Evolutionary conservation across 2,888 invertebrate genomes (phyloP), one percentile per base, ranked within the genome.

Genomic region (Lycaena phlaeas): DNA sequence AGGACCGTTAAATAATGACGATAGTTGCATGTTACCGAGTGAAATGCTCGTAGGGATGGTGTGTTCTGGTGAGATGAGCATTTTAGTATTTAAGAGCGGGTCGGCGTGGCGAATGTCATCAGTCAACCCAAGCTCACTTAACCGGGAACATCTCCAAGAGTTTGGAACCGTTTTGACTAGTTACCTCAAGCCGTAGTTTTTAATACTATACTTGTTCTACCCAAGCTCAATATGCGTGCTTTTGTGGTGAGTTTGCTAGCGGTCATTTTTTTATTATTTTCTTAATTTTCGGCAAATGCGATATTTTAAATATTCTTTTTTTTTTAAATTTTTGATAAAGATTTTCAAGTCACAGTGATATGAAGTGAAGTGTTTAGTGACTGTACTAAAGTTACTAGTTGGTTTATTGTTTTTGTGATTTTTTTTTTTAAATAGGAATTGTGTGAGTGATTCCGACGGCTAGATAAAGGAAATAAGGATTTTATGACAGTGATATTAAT

Each of bases 21-120:
- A 77, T 74, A 72, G 79, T 77, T 74, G 78, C 71, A 70, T 64
- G 75, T 62, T 74, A 66, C 74, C 54, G 59, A 77, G 82, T 81
- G 79, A 79, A 82, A 82, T 81, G 81, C 56, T 64, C 76, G 79
- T 74, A 81, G 81, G 81, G 79, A 77, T 81, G 78, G 77, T 76
- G 79, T 72, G 68, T 67, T 75, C 75, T 64, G 72, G 65, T 75
- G 75, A 79, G 82, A 84, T 82, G 81, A 82, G 78, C 76, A 76
- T 65, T 67, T 75, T 68, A 55, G 66, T 84, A 84, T 84, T 82
- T 84, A 84, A 84, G 81, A 76, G 82, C 82, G 74, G 71, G 71
- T 61, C 70, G 68, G 66, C 64, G 61, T 67, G 62, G 74, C 68
- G 76, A 82, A 79, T 81, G 74, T 77, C 82, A 84, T 84, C 82